phyloP scores from a whole-genome alignment of 2,888 invertebrate genomes.

The Entomobrya proxima region DNA sequence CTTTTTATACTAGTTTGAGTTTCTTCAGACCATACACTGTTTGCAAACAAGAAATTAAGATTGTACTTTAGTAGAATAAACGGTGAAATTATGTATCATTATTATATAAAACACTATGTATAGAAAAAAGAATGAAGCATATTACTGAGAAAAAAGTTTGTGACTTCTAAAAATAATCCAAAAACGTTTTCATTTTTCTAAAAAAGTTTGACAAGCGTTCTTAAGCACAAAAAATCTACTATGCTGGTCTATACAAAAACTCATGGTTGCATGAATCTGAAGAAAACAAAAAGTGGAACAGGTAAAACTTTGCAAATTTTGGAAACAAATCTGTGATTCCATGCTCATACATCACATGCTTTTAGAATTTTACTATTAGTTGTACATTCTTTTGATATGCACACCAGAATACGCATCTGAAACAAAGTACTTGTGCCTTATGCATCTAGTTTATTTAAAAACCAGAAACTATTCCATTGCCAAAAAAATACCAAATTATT shows the following conservation, averaged over 20 bases:
- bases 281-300: background rate
- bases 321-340: too few relatives aligned
- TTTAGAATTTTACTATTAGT: too few relatives aligned
- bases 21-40: background rate
- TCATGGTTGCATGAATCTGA: background rate
- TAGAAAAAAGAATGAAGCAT: background rate
- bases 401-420: too few relatives aligned
- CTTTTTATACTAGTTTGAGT: too few relatives aligned
- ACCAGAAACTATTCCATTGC: too few relatives aligned
- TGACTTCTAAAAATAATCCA: slow-evolving; percentile 1
- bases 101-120: background rate
- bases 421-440: too few relatives aligned
- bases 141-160: background rate
- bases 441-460: too few relatives aligned
- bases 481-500: too few relatives aligned
- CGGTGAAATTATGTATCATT: background rate
- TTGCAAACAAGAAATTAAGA: background rate
- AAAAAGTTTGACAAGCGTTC: background rate
- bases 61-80: background rate
- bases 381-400: too few relatives aligned
- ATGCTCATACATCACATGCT: too few relatives aligned
- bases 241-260: background rate
- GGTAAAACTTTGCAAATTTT: too few relatives aligned
- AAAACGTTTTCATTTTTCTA: background rate
- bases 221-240: background rate